These are phyloP conservation scores for Serilophus lunatus DNA, from an alignment of 2,113 vertebrate genomes.

Conservation along the genomic window DNA sequence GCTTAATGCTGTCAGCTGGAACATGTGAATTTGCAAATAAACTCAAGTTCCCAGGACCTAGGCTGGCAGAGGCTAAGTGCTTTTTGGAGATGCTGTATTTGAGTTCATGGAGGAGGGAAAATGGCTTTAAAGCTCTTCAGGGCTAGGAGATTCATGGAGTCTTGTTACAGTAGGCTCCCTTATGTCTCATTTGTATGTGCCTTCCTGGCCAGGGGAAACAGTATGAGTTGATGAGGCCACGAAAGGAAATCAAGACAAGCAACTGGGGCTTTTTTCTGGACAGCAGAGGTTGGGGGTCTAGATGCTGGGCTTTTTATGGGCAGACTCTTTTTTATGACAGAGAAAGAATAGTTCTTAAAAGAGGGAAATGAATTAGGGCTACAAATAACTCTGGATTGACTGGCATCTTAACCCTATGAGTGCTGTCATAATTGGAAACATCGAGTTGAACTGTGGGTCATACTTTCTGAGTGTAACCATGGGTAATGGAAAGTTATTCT, in stretches of 20 bases:
- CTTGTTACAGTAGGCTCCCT: neutral
- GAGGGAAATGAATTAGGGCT: neutral
- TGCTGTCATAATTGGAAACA: neutral
- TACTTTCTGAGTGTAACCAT: neutral
- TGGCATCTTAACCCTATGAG: neutral
- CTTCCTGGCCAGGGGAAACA: neutral
- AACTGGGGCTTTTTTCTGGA: neutral
- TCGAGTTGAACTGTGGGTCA: neutral
- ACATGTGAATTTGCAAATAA: constrained; percentile 63
- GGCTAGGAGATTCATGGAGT: neutral
- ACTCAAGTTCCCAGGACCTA: constrained; percentile 69
- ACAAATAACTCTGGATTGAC: neutral
- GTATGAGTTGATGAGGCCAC: neutral
- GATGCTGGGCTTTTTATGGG: neutral
- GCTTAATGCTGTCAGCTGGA: constrained; percentile 52
- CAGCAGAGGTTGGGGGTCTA: neutral
- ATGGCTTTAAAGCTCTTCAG: constrained; percentile 18
- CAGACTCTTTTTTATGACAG: neutral
- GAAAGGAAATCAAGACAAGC: neutral
- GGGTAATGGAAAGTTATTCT: neutral
- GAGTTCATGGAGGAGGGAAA: constrained; percentile 31
- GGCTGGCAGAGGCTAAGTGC: constrained; percentile 59
- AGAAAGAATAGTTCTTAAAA: neutral
- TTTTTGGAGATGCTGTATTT: constrained; percentile 26
- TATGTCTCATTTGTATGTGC: neutral